phyloP scores from a whole-genome alignment of 2,888 invertebrate genomes.

The Troides oblongomaculatus region DNA sequence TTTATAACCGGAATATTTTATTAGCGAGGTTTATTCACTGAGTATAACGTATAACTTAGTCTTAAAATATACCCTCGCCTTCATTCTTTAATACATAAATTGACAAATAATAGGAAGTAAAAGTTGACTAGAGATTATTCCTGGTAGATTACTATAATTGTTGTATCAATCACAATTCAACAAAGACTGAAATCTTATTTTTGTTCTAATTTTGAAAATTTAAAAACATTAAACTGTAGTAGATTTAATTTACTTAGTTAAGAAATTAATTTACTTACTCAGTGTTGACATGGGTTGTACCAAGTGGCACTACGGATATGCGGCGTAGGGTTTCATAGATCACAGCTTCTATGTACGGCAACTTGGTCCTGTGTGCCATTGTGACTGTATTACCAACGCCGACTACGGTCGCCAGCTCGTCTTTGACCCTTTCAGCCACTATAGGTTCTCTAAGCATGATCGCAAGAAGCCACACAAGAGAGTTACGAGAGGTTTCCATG shows the following conservation, averaged over 20 bases:
- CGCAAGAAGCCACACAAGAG: conserved; percentile 89
- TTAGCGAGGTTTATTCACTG: too few relatives aligned
- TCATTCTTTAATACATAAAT: too few relatives aligned
- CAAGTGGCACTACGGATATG: conserved; percentile 90
- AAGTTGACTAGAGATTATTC: too few relatives aligned
- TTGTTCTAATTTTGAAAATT: too few relatives aligned
- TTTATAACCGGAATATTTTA: too few relatives aligned
- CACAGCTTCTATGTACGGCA: conserved; percentile 90
- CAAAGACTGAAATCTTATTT: too few relatives aligned
- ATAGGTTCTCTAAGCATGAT: conserved; percentile 89
- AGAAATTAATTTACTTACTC: conserved; percentile 80
- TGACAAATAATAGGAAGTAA: too few relatives aligned
- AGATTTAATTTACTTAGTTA: not conserved
- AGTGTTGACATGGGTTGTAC: conserved; percentile 90
- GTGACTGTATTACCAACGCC: conserved; percentile 85
- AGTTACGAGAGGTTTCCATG: conserved; percentile 92
- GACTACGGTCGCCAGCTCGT: conserved; percentile 87
- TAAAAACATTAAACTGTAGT: not conserved
- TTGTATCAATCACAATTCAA: too few relatives aligned
- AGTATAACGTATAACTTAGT: too few relatives aligned
- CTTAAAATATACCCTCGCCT: too few relatives aligned
- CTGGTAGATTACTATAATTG: too few relatives aligned
- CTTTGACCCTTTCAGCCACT: conserved; percentile 85
- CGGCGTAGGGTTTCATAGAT: conserved; percentile 88
- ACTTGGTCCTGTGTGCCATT: conserved; percentile 84